Evolutionary conservation across 2,113 vertebrate genomes (phyloP).

Genomic region (Seriola dumerili): DNA sequence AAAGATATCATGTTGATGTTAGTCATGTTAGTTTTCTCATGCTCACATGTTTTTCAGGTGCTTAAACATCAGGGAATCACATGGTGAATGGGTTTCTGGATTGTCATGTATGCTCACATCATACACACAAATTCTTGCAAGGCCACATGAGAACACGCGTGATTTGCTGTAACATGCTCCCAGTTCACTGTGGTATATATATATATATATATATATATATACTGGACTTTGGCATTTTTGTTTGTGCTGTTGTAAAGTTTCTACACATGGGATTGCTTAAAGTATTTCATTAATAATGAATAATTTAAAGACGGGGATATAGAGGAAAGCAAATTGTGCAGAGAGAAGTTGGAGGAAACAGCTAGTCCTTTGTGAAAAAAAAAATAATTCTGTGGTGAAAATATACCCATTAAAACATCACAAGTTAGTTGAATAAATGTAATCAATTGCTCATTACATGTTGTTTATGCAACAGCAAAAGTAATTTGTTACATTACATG

Average conservation of each 20-base stretch:
- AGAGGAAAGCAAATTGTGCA: not conserved
- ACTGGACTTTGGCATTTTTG: not conserved
- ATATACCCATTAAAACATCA: not conserved
- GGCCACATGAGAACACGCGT: constrained; percentile 7
- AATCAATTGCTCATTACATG: too few relatives aligned
- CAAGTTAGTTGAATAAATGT: not conserved
- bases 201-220: not conserved
- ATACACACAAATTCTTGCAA: constrained; percentile 9
- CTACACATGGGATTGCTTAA: not conserved
- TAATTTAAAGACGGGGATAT: constrained; percentile 8
- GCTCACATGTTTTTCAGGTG: not conserved
- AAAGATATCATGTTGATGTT: not conserved
- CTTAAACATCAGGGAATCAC: not conserved
- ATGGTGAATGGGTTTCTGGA: constrained; percentile 9
- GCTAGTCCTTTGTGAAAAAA: not conserved
- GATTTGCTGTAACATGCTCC: not conserved
- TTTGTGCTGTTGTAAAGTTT: not conserved
- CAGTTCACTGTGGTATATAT: not conserved
- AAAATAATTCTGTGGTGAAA: not conserved
- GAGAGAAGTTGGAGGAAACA: not conserved
- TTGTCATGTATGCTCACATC: not conserved
- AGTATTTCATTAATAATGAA: constrained; percentile 18
- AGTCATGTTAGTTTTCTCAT: not conserved
- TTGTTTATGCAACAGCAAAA: not conserved
- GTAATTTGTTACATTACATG: not conserved